Conservation (phyloP, 1,140 invertebrate genomes). For the Colletes latitarsis region DNA sequence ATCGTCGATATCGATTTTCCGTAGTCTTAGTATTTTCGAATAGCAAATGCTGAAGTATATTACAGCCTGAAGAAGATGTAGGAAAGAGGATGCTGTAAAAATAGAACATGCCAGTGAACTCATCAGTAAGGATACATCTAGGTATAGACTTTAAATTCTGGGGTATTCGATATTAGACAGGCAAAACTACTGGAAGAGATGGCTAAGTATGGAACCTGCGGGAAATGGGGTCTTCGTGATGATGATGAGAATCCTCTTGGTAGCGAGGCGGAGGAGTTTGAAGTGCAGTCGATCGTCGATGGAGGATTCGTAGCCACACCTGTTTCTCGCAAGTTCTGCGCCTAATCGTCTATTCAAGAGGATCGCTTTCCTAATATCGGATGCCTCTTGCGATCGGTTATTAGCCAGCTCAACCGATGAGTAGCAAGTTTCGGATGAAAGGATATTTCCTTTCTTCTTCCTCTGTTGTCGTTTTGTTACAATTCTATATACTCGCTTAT, state of each 20-base stretch:
- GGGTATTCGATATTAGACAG: conserved; percentile 12
- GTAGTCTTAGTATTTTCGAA: too few species aligned
- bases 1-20: too few species aligned
- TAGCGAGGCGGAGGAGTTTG: neutral
- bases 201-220: conserved; percentile 1
- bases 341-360: conserved; percentile 3
- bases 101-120: neutral
- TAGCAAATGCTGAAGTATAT: too few species aligned
- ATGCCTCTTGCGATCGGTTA: neutral
- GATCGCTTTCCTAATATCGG: conserved; percentile 9
- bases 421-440: neutral
- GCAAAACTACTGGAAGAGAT: neutral
- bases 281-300: conserved; percentile 16
- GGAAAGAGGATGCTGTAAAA: neutral
- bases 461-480: neutral
- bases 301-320: conserved; percentile 14
- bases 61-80: neutral
- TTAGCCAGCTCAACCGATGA: neutral
- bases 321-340: conserved; percentile 13
- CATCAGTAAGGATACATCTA: neutral
- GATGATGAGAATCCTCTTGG: conserved; percentile 12
- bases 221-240: conserved; percentile 21
- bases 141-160: neutral
- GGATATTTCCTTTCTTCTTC: too few species aligned
- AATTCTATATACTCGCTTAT: neutral